These are phyloP conservation scores for Microctonus aethiopoides DNA, from an alignment of 2,888 invertebrate genomes.

Conservation along the genomic window DNA sequence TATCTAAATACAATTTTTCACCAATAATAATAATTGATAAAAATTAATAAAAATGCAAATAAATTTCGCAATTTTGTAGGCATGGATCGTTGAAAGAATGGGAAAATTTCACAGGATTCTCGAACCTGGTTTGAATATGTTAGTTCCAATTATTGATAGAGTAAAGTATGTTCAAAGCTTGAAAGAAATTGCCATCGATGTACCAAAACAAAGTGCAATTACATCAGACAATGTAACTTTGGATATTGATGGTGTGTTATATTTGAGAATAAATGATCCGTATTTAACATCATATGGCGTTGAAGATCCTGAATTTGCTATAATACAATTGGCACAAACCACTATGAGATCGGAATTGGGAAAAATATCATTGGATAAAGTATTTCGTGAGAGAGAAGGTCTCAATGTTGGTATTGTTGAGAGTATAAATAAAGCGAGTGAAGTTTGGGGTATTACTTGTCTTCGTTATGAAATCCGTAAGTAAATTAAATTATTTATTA, in stretches of 20 bases:
- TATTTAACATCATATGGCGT: slow-evolving; percentile 97
- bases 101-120: slow-evolving; percentile 94
- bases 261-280: slow-evolving; percentile 92
- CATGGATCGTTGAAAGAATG: slow-evolving; percentile 98
- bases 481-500: slow-evolving; percentile 56
- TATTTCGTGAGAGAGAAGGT: slow-evolving; percentile 95
- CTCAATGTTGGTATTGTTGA: slow-evolving; percentile 95
- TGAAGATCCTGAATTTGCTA: slow-evolving; percentile 99
- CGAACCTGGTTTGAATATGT: slow-evolving; percentile 93
- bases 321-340: slow-evolving; percentile 98
- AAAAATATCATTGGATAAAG: slow-evolving; percentile 95
- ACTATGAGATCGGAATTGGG: slow-evolving; percentile 99
- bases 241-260: slow-evolving; percentile 96
- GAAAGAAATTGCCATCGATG: slow-evolving; percentile 99
- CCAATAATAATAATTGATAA: too few species aligned
- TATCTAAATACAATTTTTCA: slow-evolving; percentile 1
- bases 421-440: slow-evolving; percentile 97
- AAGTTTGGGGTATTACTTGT: slow-evolving; percentile 98
- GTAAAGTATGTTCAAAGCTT: slow-evolving; percentile 98
- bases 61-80: slow-evolving; percentile 70
- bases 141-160: slow-evolving; percentile 91
- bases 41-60: too few species aligned
- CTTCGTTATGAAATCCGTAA: slow-evolving; percentile 93
- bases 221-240: slow-evolving; percentile 97
- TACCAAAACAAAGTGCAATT: slow-evolving; percentile 98